phyloP scores from a whole-genome alignment of 2,888 invertebrate species.

The Sarcophaga caerulescens region DNA sequence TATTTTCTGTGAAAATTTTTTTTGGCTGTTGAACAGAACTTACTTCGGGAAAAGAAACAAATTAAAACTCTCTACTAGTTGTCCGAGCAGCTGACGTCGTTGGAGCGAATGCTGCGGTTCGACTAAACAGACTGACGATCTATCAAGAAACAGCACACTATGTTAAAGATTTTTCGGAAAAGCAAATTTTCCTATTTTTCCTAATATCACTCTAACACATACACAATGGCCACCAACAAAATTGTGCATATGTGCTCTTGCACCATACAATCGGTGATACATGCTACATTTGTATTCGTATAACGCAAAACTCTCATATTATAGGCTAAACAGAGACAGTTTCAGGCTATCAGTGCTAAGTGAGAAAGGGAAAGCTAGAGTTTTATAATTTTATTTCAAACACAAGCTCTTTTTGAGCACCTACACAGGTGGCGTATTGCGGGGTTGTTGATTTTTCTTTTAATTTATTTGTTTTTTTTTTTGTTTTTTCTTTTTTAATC shows the following conservation, averaged over 20 bases:
- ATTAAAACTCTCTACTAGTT: conserved; percentile 80
- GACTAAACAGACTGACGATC: conserved; percentile 82
- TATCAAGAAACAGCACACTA: conserved; percentile 80
- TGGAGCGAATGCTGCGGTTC: conserved; percentile 82
- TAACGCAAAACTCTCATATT: conserved; percentile 31
- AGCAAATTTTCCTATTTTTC: conserved; percentile 75
- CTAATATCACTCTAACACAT: conserved; percentile 67
- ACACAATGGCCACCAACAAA: conserved; percentile 47
- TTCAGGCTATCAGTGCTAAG: neutral
- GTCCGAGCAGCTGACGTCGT: conserved; percentile 82
- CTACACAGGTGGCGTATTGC: conserved; percentile 49
- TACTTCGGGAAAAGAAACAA: conserved; percentile 82
- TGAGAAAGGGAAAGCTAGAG: conserved; percentile 37
- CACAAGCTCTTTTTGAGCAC: conserved; percentile 45
- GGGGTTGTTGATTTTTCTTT: conserved; percentile 7
- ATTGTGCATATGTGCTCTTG: conserved; percentile 65
- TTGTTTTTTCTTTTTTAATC: conserved; percentile 9
- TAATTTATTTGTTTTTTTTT: conserved; percentile 10
- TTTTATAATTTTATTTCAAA: neutral
- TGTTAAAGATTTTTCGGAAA: conserved; percentile 80
- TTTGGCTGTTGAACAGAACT: conserved; percentile 74
- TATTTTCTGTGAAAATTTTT: conserved; percentile 8
- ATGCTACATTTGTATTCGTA: conserved; percentile 9
- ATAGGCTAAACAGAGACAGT: neutral
- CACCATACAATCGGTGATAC: conserved; percentile 22